Evolutionary conservation across 1,140 invertebrate genomes (phyloP).

Genomic region (Gryon sp.): DNA sequence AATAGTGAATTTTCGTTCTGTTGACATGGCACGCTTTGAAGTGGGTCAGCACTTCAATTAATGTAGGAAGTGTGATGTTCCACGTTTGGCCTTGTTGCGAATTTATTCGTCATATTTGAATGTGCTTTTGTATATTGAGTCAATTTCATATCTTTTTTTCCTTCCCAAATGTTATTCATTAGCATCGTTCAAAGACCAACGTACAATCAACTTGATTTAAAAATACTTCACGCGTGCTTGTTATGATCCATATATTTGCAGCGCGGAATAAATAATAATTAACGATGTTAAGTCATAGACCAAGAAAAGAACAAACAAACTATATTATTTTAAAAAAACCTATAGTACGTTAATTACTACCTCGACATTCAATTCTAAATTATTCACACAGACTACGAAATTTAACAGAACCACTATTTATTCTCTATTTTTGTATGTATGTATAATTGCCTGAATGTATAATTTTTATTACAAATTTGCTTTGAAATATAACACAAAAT

Average conservation of each 20-base stretch:
- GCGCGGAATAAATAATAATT: neutral
- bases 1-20: constrained; percentile 47
- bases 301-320: too few species aligned
- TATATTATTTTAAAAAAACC: too few species aligned
- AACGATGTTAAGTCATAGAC: neutral
- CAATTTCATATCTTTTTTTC: constrained; percentile 25
- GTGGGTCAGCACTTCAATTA: constrained; percentile 54
- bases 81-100: constrained; percentile 35
- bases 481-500: too few species aligned
- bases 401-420: too few species aligned
- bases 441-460: too few species aligned
- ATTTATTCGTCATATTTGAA: constrained; percentile 45
- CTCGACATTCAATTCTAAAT: too few species aligned
- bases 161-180: constrained; percentile 15
- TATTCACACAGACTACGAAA: too few species aligned
- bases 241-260: neutral
- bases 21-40: constrained; percentile 34
- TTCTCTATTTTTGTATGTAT: too few species aligned
- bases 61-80: constrained; percentile 49
- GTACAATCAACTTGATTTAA: neutral
- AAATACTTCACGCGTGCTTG: neutral
- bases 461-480: too few species aligned
- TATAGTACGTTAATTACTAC: too few species aligned
- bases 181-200: constrained; percentile 2
- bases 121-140: constrained; percentile 37